Base-by-base conservation (phyloP, 2,113 vertebrate species). In the Phyllostomus discolor region DNA sequence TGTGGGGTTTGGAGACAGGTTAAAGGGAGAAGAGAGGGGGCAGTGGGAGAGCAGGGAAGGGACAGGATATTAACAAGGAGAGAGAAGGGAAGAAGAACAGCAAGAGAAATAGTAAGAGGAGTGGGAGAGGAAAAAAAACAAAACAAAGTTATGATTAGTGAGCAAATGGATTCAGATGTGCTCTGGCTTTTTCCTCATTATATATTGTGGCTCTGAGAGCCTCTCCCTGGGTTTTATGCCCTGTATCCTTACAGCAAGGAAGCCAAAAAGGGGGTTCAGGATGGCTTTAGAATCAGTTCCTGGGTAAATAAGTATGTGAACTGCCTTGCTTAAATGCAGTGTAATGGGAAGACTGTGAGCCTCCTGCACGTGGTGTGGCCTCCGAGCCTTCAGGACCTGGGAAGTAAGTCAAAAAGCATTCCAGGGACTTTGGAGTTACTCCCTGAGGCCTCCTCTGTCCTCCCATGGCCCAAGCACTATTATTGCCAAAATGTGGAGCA, bases 401-500 rank as follows among this genome's bases (percentile, higher is more conserved):
- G 31, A 24, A 35, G 38, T 16, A 7, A 66, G 62, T 67, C 84
- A 92, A 35, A 35, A 35, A 52, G 50, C 50, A 50, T 62, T 87
- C 73, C 82, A 89, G 54, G 35, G 20, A 69, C 62, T 79, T 19
- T 1, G 41, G 59, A 69, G n/a, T 33, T 3, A 5, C 8, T 73
- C 54, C 90, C 67, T 0, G 10, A 62, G 66, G 90, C 48, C 64
- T 79, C 70, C 2, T 20, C 73, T 88, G 95, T 95, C 90, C 91
- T 97, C 93, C 66, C 1, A 7, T 54, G 91, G 96, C 97, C 97
- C 91, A 97, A 59, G 46, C 79, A 24, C 83, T 97, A 62, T 96
- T 97, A 98, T 73, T 97, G 97, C 97, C 97, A 84, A 94, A 96
- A 97, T 93, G 90, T 84, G 96, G 97, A 97, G 97, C 95, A 94